Evolutionary conservation across 2,888 invertebrate genomes (phyloP).

Genomic region (Schizotus pectinicornis): DNA sequence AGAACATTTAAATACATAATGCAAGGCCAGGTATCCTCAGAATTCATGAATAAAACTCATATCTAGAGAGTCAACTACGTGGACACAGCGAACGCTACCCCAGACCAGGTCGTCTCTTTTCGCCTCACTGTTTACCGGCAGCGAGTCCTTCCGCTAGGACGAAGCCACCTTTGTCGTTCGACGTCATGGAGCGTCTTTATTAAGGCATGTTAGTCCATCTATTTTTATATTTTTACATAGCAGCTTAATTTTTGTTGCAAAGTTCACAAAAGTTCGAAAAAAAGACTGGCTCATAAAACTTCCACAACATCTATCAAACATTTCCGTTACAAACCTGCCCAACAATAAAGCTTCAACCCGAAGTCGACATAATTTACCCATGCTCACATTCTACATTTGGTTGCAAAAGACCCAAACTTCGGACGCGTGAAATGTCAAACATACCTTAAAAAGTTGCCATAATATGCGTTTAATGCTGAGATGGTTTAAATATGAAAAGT

Average conservation of each 20-base stretch:
- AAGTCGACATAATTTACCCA: no score
- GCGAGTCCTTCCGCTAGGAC: conserved; percentile 9
- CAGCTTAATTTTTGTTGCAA: conserved; percentile 32
- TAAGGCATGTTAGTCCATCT: conserved; percentile 18
- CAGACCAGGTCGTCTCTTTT: conserved; percentile 11
- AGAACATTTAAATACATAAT: conserved; percentile 54
- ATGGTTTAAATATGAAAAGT: no score
- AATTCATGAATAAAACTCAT: conserved; percentile 53
- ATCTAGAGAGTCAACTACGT: conserved; percentile 38
- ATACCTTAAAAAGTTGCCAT: no score
- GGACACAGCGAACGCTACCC: conserved; percentile 24
- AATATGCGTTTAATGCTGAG: no score
- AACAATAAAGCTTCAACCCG: no score
- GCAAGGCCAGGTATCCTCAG: conserved; percentile 50
- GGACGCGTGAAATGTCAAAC: no score
- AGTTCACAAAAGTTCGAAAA: background rate
- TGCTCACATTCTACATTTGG: no score
- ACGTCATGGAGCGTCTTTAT: conserved; percentile 40
- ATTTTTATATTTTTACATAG: conserved; percentile 33
- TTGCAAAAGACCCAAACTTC: no score
- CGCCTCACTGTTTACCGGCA: conserved; percentile 6
- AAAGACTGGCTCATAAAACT: no score
- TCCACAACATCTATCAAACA: no score
- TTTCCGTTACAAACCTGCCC: no score
- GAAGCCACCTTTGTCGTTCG: conserved; percentile 32